Evolutionary conservation across 1,140 invertebrate species (phyloP).

Genomic region (Heliconius hewitsoni): DNA sequence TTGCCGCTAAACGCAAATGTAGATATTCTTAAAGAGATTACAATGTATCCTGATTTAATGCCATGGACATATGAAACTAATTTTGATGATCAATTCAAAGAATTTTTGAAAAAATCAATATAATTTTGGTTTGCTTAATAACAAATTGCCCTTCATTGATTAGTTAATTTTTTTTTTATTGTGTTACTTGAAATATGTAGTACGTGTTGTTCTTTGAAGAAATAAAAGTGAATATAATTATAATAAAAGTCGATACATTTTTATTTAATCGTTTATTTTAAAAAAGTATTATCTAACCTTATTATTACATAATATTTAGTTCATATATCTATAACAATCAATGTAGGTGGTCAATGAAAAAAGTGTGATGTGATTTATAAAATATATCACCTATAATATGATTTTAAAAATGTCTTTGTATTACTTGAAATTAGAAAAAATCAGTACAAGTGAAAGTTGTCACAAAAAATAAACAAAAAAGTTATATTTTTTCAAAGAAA

Average conservation of each 20-base stretch:
- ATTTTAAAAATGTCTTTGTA: neutral
- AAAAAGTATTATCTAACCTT: neutral
- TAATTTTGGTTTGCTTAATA: neutral
- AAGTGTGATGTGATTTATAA: constrained; percentile 7
- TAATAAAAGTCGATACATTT: constrained; percentile 9
- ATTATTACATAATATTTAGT: constrained; percentile 2
- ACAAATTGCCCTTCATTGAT: neutral
- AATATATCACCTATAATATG: neutral
- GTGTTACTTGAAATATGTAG: constrained; percentile 1
- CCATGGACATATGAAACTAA: constrained; percentile 75
- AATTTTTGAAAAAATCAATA: constrained; percentile 58
- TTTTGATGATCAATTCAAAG: constrained; percentile 73
- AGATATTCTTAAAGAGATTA: constrained; percentile 60
- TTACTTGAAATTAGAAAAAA: neutral
- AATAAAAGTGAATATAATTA: constrained; percentile 11
- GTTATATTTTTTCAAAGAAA: neutral
- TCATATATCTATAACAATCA: neutral
- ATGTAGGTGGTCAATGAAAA: neutral
- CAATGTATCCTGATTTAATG: constrained; percentile 71
- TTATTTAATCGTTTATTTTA: constrained; percentile 10
- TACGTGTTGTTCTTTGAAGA: constrained; percentile 9
- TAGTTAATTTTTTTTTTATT: neutral
- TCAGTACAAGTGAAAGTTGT: neutral
- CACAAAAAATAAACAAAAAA: neutral
- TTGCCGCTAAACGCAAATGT: constrained; percentile 66